Evolutionary conservation across 2,797 vertebrate genomes (phyloP).

Genomic region (Anniella stebbinsi): DNA sequence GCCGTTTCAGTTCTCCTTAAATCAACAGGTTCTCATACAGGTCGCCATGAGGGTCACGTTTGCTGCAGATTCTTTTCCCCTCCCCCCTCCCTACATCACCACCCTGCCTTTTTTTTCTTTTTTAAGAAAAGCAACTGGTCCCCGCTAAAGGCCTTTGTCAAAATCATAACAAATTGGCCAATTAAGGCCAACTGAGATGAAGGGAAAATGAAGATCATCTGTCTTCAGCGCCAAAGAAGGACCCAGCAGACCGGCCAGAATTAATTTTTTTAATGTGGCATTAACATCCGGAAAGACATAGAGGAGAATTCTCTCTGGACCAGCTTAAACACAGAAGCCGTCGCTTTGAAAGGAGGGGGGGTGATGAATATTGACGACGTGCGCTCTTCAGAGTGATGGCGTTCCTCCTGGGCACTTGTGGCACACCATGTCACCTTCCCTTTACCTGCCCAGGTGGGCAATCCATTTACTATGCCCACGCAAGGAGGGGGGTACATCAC

Average conservation of each 20-base stretch:
- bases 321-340: fast-evolving
- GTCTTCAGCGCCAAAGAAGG: neutral
- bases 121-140: neutral
- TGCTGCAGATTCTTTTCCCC: neutral
- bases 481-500: too few relatives aligned
- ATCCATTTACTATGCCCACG: too few relatives aligned
- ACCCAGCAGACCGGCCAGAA: fast-evolving
- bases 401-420: fast-evolving
- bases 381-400: too few relatives aligned
- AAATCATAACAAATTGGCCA: constrained; percentile 44
- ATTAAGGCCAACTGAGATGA: constrained; percentile 9
- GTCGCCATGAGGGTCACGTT: neutral
- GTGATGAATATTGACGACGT: too few relatives aligned
- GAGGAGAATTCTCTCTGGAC: neutral
- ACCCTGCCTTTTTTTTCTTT: too few relatives aligned
- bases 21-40: too few relatives aligned
- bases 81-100: too few relatives aligned
- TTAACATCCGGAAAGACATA: neutral
- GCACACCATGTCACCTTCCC: too few relatives aligned
- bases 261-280: neutral
- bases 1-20: neutral
- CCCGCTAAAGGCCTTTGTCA: neutral
- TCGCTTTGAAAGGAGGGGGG: fast-evolving
- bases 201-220: constrained; percentile 4
- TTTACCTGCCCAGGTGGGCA: too few relatives aligned